Conservation (phyloP, 2,113 vertebrate species). For the Elaphurus davidianus region DNA sequence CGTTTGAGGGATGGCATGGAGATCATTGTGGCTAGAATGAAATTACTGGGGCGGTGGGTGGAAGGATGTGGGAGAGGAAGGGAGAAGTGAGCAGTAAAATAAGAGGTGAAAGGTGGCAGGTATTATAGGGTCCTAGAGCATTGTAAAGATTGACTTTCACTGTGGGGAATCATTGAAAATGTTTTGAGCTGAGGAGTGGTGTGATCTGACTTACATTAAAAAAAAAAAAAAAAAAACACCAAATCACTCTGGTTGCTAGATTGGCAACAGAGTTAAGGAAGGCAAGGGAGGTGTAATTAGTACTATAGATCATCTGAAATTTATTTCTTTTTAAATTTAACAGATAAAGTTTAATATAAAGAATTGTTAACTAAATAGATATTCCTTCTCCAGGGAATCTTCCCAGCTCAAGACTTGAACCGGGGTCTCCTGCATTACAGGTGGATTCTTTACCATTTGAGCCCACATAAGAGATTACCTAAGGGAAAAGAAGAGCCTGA, state of each 20-base stretch:
- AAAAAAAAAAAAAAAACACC: neutral
- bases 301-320: neutral
- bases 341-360: neutral
- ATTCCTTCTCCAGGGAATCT: neutral
- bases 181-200: conserved; percentile 26
- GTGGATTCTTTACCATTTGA: neutral
- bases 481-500: neutral
- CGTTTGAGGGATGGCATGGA: conserved; percentile 3
- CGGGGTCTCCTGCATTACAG: neutral
- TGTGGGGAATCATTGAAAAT: neutral
- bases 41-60: neutral
- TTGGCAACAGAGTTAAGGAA: neutral
- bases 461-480: neutral
- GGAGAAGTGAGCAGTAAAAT: neutral
- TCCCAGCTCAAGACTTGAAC: neutral
- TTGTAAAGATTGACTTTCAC: neutral
- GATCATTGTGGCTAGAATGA: neutral
- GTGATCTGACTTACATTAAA: neutral
- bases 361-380: neutral
- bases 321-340: conserved; percentile 28
- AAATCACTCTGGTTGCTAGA: neutral
- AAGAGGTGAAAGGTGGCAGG: neutral
- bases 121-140: neutral
- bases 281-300: neutral
- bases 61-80: neutral